These are phyloP conservation scores for Reticulitermes speratus DNA, from an alignment of 1,140 invertebrate genomes.

Conservation along the genomic window DNA sequence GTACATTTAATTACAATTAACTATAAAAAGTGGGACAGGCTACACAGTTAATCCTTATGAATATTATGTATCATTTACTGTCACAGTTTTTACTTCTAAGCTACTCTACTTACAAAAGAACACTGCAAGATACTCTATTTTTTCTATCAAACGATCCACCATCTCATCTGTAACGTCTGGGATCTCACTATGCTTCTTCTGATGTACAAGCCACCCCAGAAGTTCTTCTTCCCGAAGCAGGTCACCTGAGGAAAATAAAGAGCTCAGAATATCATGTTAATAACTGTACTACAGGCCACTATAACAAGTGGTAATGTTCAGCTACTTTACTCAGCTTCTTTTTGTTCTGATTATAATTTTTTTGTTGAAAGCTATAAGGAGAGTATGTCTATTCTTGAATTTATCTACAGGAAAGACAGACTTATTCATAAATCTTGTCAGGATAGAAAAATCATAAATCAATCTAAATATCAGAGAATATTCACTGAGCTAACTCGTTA, in stretches of 20 bases:
- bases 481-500: too few relatives aligned
- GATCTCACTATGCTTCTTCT: slow-evolving; percentile 87
- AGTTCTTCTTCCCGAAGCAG: slow-evolving; percentile 88
- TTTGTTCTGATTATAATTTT: too few relatives aligned
- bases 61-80: not conserved
- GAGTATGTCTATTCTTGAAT: too few relatives aligned
- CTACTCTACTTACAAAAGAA: slow-evolving; percentile 72
- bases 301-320: too few relatives aligned
- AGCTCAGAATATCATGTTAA: not conserved
- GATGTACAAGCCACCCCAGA: slow-evolving; percentile 83
- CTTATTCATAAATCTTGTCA: too few relatives aligned
- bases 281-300: not conserved
- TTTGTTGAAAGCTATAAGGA: too few relatives aligned
- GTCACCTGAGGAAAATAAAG: slow-evolving; percentile 60
- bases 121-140: slow-evolving; percentile 74
- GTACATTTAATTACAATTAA: not conserved
- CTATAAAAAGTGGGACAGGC: not conserved
- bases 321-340: too few relatives aligned
- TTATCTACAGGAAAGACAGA: too few relatives aligned
- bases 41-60: not conserved
- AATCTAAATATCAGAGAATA: too few relatives aligned
- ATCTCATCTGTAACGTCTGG: slow-evolving; percentile 92
- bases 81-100: not conserved
- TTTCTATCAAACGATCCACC: slow-evolving; percentile 87
- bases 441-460: too few relatives aligned